phyloP scores from a whole-genome alignment of 1,140 invertebrate species.

The Saxidomus purpurata region DNA sequence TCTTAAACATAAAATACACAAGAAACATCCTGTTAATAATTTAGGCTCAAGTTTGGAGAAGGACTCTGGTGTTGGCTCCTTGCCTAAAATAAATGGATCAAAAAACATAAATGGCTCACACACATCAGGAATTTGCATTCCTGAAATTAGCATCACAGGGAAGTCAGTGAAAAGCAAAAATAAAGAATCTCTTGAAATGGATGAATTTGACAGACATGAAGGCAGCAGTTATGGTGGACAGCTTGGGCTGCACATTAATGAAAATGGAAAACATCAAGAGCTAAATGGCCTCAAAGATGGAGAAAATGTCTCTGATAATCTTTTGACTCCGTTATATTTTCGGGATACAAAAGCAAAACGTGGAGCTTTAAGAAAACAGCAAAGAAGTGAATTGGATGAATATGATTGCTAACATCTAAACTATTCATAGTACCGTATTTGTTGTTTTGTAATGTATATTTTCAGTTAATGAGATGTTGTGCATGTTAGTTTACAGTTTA shows the following conservation, averaged over 20 bases:
- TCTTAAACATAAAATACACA: constrained; percentile 4
- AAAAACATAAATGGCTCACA: not conserved
- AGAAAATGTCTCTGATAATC: not conserved
- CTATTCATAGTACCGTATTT: too few species aligned
- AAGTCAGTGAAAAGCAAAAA: not conserved
- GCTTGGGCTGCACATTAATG: not conserved
- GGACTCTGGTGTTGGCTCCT: constrained; percentile 42
- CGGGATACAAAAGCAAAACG: constrained; percentile 36
- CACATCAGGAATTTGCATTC: not conserved
- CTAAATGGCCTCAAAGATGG: not conserved
- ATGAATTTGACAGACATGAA: not conserved
- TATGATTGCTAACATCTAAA: not conserved
- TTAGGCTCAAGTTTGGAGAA: not conserved
- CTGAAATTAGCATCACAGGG: not conserved
- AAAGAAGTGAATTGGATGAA: constrained; percentile 26
- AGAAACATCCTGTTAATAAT: not conserved
- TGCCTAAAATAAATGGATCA: constrained; percentile 40
- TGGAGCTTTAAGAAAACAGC: constrained; percentile 17
- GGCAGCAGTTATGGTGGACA: too few species aligned
- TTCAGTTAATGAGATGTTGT: too few species aligned
- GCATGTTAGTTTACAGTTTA: not conserved
- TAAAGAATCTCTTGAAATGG: not conserved
- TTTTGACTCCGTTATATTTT: constrained; percentile 20
- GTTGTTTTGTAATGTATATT: not conserved
- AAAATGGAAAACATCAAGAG: not conserved